phyloP scores from a whole-genome alignment of 2,113 vertebrate genomes.

The Propithecus coquereli region DNA sequence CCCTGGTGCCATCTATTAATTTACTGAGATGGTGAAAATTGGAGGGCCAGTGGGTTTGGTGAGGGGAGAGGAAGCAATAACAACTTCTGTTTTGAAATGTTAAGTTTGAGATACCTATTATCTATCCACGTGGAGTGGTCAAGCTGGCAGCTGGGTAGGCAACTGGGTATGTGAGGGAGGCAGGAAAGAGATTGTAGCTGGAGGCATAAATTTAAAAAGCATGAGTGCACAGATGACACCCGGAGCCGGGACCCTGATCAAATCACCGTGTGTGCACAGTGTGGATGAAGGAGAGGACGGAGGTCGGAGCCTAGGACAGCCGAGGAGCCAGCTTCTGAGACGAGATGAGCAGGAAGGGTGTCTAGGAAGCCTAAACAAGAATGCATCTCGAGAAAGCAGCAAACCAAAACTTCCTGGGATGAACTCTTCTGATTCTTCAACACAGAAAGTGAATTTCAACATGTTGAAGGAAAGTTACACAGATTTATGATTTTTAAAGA shows the following conservation, averaged over 20 bases:
- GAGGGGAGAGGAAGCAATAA: neutral
- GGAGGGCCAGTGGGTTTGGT: neutral
- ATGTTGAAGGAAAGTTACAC: neutral
- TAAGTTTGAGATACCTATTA: neutral
- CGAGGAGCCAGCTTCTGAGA: neutral
- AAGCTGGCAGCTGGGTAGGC: neutral
- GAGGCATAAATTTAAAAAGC: neutral
- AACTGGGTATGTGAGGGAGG: neutral
- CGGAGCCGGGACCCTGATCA: neutral
- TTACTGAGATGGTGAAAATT: neutral
- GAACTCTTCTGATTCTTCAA: neutral
- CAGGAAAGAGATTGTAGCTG: neutral
- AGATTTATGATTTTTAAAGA: neutral
- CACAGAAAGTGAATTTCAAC: neutral
- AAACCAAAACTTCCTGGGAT: neutral
- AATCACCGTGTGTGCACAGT: no score
- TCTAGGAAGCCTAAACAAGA: neutral
- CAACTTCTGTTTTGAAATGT: neutral
- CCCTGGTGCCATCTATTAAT: neutral
- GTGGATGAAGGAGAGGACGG: no score
- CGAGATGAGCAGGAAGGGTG: neutral
- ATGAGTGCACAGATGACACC: neutral
- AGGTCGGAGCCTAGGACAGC: neutral
- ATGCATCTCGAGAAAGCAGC: neutral
- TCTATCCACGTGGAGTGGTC: neutral